Evolutionary conservation across 2,888 invertebrate species (phyloP).

Genomic region (Chouioia cunea): DNA sequence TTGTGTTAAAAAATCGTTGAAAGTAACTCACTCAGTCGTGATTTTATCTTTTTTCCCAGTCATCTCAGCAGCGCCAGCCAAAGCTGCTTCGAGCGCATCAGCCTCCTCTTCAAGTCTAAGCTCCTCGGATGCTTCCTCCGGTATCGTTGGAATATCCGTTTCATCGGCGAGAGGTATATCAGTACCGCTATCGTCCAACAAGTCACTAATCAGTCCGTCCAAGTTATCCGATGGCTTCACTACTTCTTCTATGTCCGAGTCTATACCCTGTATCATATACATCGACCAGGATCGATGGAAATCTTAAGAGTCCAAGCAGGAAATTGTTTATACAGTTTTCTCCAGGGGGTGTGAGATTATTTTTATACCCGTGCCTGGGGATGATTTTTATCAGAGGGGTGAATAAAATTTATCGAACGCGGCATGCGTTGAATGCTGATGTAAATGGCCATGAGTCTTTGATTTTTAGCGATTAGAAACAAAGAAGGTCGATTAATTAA

Average conservation of each 20-base stretch:
- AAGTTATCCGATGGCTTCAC: slow-evolving; percentile 75
- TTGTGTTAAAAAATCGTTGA: not conserved
- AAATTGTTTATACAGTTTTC: not conserved
- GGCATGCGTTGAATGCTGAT: no score
- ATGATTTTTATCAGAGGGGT: not conserved
- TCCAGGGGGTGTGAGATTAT: not conserved
- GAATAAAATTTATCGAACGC: not conserved
- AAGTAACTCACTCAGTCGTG: slow-evolving; percentile 40
- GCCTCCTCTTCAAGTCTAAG: slow-evolving; percentile 69
- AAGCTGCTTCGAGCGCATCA: slow-evolving; percentile 68
- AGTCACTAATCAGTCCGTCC: slow-evolving; percentile 64
- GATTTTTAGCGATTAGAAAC: no score
- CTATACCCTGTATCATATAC: slow-evolving; percentile 80
- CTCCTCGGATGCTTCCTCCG: slow-evolving; percentile 74
- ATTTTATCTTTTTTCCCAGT: slow-evolving; percentile 46
- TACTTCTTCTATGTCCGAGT: slow-evolving; percentile 90
- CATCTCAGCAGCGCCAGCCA: slow-evolving; percentile 50
- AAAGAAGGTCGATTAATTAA: no score
- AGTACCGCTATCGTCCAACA: slow-evolving; percentile 58
- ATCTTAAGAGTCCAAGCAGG: not conserved
- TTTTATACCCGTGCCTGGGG: not conserved
- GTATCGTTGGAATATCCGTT: slow-evolving; percentile 64
- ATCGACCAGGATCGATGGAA: not conserved
- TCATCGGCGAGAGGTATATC: slow-evolving; percentile 59
- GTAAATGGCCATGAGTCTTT: no score